Evolutionary conservation across 2,888 invertebrate species (phyloP).

Genomic region (Bellardia bayeri): DNA sequence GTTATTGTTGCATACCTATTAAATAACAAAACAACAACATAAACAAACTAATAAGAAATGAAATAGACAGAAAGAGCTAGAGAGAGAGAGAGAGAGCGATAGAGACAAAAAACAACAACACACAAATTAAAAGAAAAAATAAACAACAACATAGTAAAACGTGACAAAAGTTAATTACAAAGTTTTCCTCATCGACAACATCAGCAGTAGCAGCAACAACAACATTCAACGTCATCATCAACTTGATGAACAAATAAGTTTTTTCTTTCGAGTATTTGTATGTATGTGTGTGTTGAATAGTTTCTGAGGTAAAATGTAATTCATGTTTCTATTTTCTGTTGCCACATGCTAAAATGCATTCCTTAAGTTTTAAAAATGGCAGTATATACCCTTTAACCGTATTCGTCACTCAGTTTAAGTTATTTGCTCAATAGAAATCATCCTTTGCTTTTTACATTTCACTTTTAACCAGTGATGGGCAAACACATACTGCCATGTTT

Average conservation of each 20-base stretch:
- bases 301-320: slow-evolving; percentile 64
- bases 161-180: slow-evolving; percentile 83
- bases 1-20: background rate
- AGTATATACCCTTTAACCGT: too few relatives aligned
- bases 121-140: slow-evolving; percentile 38
- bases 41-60: slow-evolving; percentile 29
- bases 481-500: too few relatives aligned
- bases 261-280: slow-evolving; percentile 17
- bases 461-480: too few relatives aligned
- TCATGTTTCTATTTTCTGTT: slow-evolving; percentile 36
- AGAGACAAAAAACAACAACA: slow-evolving; percentile 8
- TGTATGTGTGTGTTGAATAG: slow-evolving; percentile 15
- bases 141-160: slow-evolving; percentile 72
- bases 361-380: too few relatives aligned
- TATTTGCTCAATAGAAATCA: too few relatives aligned
- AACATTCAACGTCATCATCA: slow-evolving; percentile 59
- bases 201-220: slow-evolving; percentile 75
- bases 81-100: background rate
- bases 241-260: slow-evolving; percentile 58
- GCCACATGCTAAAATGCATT: slow-evolving; percentile 5
- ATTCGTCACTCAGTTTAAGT: too few relatives aligned
- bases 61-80: background rate
- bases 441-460: too few relatives aligned
- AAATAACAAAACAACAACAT: background rate
- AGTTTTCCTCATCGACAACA: slow-evolving; percentile 74